phyloP scores from a whole-genome alignment of 1,140 invertebrate genomes.

The Hylaeus volcanicus region DNA sequence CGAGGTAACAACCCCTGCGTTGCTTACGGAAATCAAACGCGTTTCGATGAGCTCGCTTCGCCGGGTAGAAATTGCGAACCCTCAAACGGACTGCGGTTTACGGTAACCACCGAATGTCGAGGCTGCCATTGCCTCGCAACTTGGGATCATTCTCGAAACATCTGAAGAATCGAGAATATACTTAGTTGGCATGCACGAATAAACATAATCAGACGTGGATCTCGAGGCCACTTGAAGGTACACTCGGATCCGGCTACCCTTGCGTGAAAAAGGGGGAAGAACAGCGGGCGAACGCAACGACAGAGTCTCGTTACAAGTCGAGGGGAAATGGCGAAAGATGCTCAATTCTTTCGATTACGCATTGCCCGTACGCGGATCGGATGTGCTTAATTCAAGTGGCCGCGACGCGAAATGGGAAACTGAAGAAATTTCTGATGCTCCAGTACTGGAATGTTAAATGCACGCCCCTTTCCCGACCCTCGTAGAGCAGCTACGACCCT shows the following conservation, averaged over 20 bases:
- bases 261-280: conserved; percentile 62
- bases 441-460: conserved; percentile 15
- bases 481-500: not conserved
- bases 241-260: conserved; percentile 61
- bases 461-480: not conserved
- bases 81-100: conserved; percentile 35
- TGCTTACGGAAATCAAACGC: too few relatives aligned
- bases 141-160: conserved; percentile 71
- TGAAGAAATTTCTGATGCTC: conserved; percentile 4
- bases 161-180: conserved; percentile 74
- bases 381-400: conserved; percentile 35
- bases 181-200: conserved; percentile 67
- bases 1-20: too few relatives aligned
- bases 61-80: conserved; percentile 43
- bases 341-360: conserved; percentile 47
- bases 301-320: conserved; percentile 47
- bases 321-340: conserved; percentile 44
- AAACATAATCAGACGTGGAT: conserved; percentile 71
- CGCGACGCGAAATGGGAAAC: conserved; percentile 5
- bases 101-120: conserved; percentile 47
- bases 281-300: conserved; percentile 45
- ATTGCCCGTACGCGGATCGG: conserved; percentile 33
- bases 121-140: conserved; percentile 71
- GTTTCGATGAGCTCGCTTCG: too few relatives aligned
- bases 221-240: conserved; percentile 68